These are phyloP conservation scores for Micromys minutus DNA, from an alignment of 2,113 vertebrate species.

Conservation along the genomic window DNA sequence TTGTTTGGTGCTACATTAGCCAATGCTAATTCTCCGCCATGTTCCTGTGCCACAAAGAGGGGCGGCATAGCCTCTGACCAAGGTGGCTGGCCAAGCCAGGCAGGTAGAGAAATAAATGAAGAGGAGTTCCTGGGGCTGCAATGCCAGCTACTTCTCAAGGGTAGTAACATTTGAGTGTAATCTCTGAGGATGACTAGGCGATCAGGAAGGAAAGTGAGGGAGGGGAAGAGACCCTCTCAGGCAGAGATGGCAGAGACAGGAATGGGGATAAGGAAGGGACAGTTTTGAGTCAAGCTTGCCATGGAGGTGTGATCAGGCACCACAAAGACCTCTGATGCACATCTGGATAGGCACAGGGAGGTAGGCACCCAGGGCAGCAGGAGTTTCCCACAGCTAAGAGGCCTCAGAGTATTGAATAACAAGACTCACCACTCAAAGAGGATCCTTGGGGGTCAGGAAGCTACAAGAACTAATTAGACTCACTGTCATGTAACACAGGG, in stretches of 20 bases:
- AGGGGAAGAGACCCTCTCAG: not conserved
- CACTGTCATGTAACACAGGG: too few relatives aligned
- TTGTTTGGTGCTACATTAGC: not conserved
- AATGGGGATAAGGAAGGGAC: not conserved
- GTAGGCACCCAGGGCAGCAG: not conserved
- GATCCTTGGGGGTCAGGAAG: not conserved
- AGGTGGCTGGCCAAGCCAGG: not conserved
- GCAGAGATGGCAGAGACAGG: not conserved
- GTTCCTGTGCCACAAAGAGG: not conserved
- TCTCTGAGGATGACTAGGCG: too few relatives aligned
- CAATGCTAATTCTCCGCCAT: not conserved
- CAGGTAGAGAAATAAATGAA: not conserved
- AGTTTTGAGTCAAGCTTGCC: not conserved
- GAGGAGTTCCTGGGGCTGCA: fast-evolving
- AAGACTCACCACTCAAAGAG: too few relatives aligned
- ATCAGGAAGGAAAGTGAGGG: not conserved
- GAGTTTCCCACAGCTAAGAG: not conserved
- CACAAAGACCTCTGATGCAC: not conserved
- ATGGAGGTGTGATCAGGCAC: not conserved
- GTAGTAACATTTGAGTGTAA: not conserved
- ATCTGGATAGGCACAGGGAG: not conserved
- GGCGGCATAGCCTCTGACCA: not conserved
- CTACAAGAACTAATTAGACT: not conserved
- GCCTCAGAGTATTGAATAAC: fast-evolving
- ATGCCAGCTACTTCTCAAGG: not conserved